Percentiles rank a stretch among this genome's conserved stretches.
Evolutionary conservation across 2,797 vertebrate genomes (phyloP).

Genomic region (Coreius guichenoti): DNA sequence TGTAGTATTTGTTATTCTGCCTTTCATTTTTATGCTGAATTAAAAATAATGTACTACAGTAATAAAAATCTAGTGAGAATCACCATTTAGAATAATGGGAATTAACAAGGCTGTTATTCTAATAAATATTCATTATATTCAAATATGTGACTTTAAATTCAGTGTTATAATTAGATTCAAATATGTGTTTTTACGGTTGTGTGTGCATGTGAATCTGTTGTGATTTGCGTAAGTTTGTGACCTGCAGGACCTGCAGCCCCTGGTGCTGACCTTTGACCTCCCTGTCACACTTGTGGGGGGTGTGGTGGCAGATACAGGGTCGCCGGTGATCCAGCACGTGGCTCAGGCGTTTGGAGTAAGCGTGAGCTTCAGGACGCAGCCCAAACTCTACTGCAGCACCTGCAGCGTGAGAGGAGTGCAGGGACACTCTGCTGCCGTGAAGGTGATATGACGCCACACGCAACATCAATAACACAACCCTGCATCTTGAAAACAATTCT

Average conservation of each 20-base stretch:
- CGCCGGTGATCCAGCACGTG: slow-evolving; percentile 82
- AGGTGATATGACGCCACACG: slow-evolving; percentile 65
- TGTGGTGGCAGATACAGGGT: slow-evolving; percentile 74
- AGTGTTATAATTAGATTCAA: neutral
- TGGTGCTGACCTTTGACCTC: slow-evolving; percentile 82
- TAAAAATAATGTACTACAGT: neutral
- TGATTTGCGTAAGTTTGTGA: neutral
- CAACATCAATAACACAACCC: neutral
- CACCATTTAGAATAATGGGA: neutral
- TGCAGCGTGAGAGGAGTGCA: slow-evolving; percentile 82
- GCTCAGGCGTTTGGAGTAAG: slow-evolving; percentile 79
- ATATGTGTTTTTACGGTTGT: neutral
- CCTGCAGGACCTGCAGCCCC: slow-evolving; percentile 79
- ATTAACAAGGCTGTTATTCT: neutral
- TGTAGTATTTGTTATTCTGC: neutral
- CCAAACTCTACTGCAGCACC: slow-evolving; percentile 76
- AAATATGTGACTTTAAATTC: neutral
- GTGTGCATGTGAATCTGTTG: neutral
- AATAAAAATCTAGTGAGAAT: neutral
- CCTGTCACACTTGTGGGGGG: slow-evolving; percentile 77
- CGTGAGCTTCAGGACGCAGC: slow-evolving; percentile 78
- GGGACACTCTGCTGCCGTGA: slow-evolving; percentile 74
- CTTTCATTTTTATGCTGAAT: neutral
- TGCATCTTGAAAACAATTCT: too few relatives aligned
- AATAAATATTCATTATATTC: neutral